These are phyloP conservation scores for Eulithis prunata DNA, from an alignment of 2,888 invertebrate genomes.

Conservation along the genomic window DNA sequence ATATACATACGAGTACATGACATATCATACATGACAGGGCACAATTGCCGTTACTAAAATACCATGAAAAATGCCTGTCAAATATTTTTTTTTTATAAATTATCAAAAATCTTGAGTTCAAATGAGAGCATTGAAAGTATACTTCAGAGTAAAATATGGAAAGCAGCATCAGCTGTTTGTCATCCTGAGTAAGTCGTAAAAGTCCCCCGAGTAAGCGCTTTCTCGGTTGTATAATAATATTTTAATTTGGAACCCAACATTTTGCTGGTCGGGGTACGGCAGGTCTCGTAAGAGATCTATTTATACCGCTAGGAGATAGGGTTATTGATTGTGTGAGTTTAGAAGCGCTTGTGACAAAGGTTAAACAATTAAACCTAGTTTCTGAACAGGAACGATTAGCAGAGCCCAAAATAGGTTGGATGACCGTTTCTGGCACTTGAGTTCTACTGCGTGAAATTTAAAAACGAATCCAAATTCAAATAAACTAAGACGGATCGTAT, in stretches of 20 bases:
- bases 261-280: conserved; percentile 1
- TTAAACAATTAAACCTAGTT: background rate
- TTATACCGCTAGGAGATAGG: background rate
- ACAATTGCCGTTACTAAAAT: no score
- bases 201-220: conserved; percentile 19
- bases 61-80: no score
- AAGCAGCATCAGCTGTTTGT: conserved; percentile 29
- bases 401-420: no score
- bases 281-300: background rate
- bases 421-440: no score
- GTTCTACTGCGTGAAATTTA: no score
- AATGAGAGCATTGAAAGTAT: conserved; percentile 6
- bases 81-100: background rate
- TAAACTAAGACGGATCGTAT: no score
- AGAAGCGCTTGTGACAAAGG: background rate
- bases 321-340: conserved; percentile 8
- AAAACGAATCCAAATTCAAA: no score
- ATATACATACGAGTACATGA: no score
- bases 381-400: no score
- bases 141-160: conserved; percentile 15
- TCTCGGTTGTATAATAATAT: conserved; percentile 9
- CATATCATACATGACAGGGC: no score
- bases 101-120: background rate
- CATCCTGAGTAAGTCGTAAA: conserved; percentile 23
- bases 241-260: conserved; percentile 19